Evolutionary conservation across 2,113 vertebrate species (phyloP).

Genomic region (Paralichthys olivaceus): DNA sequence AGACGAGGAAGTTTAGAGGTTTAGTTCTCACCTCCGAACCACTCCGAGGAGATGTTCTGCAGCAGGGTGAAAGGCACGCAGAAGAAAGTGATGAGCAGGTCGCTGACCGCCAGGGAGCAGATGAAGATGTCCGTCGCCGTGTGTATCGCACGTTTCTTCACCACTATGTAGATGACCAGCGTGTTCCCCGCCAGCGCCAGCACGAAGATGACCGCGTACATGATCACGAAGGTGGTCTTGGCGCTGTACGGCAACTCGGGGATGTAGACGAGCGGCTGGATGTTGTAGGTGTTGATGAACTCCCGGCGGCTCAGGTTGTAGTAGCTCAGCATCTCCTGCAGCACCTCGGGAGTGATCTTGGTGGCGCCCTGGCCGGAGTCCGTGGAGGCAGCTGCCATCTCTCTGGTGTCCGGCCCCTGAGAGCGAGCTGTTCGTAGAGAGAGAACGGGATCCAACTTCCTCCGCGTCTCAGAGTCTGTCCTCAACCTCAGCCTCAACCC

Average conservation of each 20-base stretch:
- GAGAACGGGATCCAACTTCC: background rate
- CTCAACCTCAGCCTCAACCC: no score
- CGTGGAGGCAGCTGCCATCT: constrained; percentile 67
- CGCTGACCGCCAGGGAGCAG: constrained; percentile 86
- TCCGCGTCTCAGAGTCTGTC: no score
- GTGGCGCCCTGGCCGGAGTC: constrained; percentile 54
- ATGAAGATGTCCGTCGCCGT: constrained; percentile 86
- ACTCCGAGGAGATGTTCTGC: constrained; percentile 87
- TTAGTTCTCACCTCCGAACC: constrained; percentile 84
- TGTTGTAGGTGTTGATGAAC: constrained; percentile 85
- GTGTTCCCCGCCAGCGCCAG: constrained; percentile 86
- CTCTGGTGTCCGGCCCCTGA: background rate
- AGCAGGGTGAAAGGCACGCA: constrained; percentile 86
- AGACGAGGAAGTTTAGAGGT: no score
- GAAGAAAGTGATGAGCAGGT: constrained; percentile 89
- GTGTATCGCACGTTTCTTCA: constrained; percentile 78
- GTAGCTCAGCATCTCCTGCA: constrained; percentile 79
- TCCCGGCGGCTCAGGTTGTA: constrained; percentile 85
- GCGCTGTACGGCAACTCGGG: constrained; percentile 81
- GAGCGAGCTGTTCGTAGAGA: background rate
- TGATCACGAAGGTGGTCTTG: constrained; percentile 81
- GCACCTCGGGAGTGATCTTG: constrained; percentile 82
- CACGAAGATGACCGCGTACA: constrained; percentile 83
- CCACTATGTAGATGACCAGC: constrained; percentile 83
- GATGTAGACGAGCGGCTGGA: constrained; percentile 85